A percentile compares a stretch with the other conserved stretches of the same genome.
Evolutionary conservation across 2,797 vertebrate species (phyloP).

Genomic region (Epinephelus malabaricus): DNA sequence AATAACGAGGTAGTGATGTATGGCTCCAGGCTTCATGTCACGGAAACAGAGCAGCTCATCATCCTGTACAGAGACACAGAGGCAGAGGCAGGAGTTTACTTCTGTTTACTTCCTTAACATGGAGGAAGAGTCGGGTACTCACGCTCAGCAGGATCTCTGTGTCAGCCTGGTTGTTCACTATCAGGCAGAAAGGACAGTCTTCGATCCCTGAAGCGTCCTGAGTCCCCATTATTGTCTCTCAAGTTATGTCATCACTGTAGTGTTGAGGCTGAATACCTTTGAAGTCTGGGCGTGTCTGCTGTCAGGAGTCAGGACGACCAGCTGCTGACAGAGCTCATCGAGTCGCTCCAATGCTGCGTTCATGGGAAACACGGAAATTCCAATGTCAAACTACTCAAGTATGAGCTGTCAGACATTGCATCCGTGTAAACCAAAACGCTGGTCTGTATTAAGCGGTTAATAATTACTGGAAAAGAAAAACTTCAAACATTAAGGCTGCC

Average conservation of each 20-base stretch:
- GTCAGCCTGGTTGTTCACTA: constrained; percentile 42
- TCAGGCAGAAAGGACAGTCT: constrained; percentile 65
- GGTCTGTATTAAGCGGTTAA: no score
- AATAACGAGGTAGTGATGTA: constrained; percentile 70
- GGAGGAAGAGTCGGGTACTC: constrained; percentile 26
- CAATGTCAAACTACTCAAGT: accelerated
- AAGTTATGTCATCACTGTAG: no score
- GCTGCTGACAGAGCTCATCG: constrained; percentile 5
- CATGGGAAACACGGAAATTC: neutral
- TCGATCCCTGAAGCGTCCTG: neutral
- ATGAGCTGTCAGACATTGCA: no score
- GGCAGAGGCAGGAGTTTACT: neutral
- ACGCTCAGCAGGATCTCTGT: constrained; percentile 68
- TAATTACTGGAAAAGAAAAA: no score
- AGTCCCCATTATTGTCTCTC: constrained; percentile 10
- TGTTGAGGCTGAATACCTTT: neutral
- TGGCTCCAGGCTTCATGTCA: constrained; percentile 59
- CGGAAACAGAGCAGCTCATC: constrained; percentile 67
- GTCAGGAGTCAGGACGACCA: neutral
- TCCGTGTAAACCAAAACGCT: neutral
- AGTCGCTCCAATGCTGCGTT: constrained; percentile 15
- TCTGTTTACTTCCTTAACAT: neutral
- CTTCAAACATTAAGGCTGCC: no score
- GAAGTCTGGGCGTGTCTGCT: constrained; percentile 15
- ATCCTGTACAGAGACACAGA: constrained; percentile 44